Conservation (phyloP, 2,888 invertebrate species). For the Notocelia uddmanniana region DNA sequence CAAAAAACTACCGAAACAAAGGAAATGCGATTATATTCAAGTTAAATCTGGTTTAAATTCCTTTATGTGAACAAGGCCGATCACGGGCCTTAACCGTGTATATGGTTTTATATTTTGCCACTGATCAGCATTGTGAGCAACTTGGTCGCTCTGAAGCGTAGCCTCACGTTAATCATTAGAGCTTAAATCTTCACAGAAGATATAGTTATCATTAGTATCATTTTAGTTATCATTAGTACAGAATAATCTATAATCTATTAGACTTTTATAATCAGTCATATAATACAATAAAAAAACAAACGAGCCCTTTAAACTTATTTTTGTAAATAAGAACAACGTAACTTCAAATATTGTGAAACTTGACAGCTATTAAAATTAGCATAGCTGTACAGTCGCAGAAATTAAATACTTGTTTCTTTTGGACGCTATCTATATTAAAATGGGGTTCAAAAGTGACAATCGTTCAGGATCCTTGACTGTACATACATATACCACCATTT, state of each 20-base stretch:
- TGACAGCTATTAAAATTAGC: background rate
- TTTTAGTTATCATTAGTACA: constrained; percentile 57
- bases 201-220: constrained; percentile 55
- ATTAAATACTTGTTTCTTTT: too few relatives aligned
- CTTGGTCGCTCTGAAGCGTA: constrained; percentile 40
- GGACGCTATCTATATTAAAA: too few relatives aligned
- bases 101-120: constrained; percentile 2
- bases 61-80: background rate
- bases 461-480: too few relatives aligned
- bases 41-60: too few relatives aligned
- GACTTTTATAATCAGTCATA: constrained; percentile 38
- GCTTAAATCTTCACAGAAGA: constrained; percentile 68
- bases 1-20: background rate
- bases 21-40: background rate
- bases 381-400: too few relatives aligned
- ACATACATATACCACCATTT: too few relatives aligned
- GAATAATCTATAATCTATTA: constrained; percentile 27
- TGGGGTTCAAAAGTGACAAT: too few relatives aligned
- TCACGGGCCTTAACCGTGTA: too few relatives aligned
- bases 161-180: constrained; percentile 65
- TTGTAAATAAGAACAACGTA: background rate
- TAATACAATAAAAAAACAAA: background rate
- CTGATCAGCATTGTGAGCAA: constrained; percentile 12
- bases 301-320: constrained; percentile 14
- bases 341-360: background rate